phyloP scores from a whole-genome alignment of 2,888 invertebrate genomes.

The Dryobota labecula region DNA sequence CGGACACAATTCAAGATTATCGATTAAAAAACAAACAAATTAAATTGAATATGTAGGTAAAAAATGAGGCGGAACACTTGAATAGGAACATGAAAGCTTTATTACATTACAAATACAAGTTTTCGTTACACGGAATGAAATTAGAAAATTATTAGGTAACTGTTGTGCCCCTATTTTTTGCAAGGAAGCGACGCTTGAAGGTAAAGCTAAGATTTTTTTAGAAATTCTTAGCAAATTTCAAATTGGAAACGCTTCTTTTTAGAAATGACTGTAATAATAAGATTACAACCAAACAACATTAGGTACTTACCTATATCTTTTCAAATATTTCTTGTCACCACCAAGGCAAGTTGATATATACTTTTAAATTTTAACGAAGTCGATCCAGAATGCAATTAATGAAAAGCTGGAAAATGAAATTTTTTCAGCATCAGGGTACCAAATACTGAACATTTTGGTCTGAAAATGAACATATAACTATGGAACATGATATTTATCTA shows the following conservation, averaged over 20 bases:
- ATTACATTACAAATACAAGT: background rate
- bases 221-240: too few species aligned
- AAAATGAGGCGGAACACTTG: constrained; percentile 22
- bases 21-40: constrained; percentile 9
- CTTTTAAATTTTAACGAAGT: background rate
- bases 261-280: too few species aligned
- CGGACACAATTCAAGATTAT: constrained; percentile 19
- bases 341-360: background rate
- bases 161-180: background rate
- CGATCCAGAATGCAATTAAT: background rate
- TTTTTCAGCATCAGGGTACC: background rate
- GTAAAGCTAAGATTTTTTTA: background rate
- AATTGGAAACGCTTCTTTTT: background rate
- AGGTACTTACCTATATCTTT: background rate
- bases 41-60: constrained; percentile 5
- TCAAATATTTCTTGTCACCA: background rate
- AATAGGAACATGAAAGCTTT: constrained; percentile 13
- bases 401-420: background rate
- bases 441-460: background rate
- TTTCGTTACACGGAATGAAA: background rate
- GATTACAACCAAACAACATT: background rate
- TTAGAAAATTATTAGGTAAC: background rate
- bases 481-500: constrained; percentile 10
- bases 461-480: constrained; percentile 5
- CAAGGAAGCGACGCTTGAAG: background rate